Evolutionary conservation across 2,797 vertebrate species (phyloP), one percentile per base, ranked within the genome.

Genomic region (Sebastes melanostomus): DNA sequence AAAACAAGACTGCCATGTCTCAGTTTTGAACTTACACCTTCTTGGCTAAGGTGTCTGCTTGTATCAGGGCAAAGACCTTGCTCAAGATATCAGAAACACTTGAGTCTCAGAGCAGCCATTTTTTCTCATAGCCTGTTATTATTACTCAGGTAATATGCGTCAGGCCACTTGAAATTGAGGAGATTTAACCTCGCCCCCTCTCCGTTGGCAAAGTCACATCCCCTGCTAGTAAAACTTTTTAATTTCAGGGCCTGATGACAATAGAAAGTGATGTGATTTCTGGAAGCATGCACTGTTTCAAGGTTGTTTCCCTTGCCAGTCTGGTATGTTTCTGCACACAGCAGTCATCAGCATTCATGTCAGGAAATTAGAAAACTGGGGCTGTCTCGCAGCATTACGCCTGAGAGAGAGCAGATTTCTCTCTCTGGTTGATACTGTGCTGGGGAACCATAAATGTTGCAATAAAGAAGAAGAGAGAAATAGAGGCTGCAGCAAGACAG

Each of bases 261-360:
- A 75, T 42, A 82, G 22, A 62, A 80, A 6, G 27, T 24, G 68
- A 86, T 78, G 74, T 67, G 60, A 73, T 86, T 88, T 82, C 27
- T 81, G 78, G 77, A 78, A 75, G 88, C 56, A 46, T 72, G 74
- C 75, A 7, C 14, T 4, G 52, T 60, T 77, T 79, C 80, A 76
- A 76, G 86, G 74, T 86, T 80, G 78, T 81, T 88, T 88, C 78
- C 66, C 72, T 58, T 46, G 42, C 68, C 68, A 69, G 81, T 65
- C 58, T 56, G 75, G 78, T 42, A 50, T 65, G 54, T 32, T 42
- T 75, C 66, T 80, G 83, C 70, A 60, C 75, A 50, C 66, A 61
- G 76, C 73, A 72, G 80, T 81, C 82, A 89, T 93, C 82, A 90
- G 84, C 79, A 88, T 91, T 88, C 88, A 82, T 69, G 77, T 92